These are phyloP conservation scores for Euclidia mi DNA, from an alignment of 2,888 invertebrate genomes.

Conservation along the genomic window DNA sequence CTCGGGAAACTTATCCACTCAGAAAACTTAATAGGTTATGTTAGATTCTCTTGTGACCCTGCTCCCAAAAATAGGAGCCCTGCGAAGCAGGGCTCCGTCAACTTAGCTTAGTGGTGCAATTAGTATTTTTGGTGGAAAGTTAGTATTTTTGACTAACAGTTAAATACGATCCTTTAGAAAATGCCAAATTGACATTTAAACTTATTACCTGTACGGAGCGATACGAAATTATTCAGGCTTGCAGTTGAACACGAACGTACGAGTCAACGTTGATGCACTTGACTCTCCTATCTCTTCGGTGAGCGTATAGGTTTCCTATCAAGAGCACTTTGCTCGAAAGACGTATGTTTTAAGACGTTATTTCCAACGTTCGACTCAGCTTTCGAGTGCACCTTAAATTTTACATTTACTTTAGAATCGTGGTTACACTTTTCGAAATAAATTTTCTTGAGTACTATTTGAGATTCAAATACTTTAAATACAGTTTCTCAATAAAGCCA, in stretches of 20 bases:
- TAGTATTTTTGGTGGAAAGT: too few relatives aligned
- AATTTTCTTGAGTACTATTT: not conserved
- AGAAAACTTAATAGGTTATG: too few relatives aligned
- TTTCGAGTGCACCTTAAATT: conserved; percentile 52
- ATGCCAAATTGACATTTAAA: conserved; percentile 50
- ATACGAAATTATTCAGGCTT: conserved; percentile 50
- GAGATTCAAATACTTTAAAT: too few relatives aligned
- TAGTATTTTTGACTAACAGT: too few relatives aligned
- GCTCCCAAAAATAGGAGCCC: too few relatives aligned
- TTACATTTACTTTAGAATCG: conserved; percentile 33
- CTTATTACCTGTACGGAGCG: conserved; percentile 34
- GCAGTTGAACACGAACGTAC: conserved; percentile 25
- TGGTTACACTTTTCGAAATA: conserved; percentile 8
- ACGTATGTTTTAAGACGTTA: conserved; percentile 41
- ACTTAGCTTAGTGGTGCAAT: conserved; percentile 9
- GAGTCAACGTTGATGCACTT: conserved; percentile 31
- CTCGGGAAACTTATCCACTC: too few relatives aligned
- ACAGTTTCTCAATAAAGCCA: too few relatives aligned
- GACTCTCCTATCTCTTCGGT: conserved; percentile 9
- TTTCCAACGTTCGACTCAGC: conserved; percentile 32
- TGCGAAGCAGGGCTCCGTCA: too few relatives aligned
- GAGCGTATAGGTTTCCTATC: conserved; percentile 28
- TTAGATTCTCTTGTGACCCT: too few relatives aligned
- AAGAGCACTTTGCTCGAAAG: conserved; percentile 48
- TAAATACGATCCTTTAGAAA: conserved; percentile 39